Base-by-base conservation (phyloP, 2,888 invertebrate genomes). In the Epicampocera succincta region DNA sequence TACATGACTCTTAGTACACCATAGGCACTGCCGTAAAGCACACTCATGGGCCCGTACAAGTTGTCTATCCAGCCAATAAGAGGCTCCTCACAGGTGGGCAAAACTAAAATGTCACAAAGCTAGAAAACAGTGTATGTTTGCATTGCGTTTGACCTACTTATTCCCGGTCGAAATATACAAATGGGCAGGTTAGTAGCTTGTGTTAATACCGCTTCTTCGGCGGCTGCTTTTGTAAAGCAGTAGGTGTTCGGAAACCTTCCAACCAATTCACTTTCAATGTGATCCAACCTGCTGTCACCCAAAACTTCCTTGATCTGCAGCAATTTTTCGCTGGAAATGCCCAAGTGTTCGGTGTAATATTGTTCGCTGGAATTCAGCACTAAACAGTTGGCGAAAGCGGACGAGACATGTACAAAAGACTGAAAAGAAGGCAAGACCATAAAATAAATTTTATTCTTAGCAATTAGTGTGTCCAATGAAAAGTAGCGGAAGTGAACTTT, bases 31-130 rank as follows among this genome's bases (percentile, higher is more conserved):
- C 92, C 92, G 21, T 92, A 91, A 13, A 92, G 78, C 25, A 91
- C 88, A 40, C 91, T 91, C 12, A 91, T 91, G 58, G 92, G 91
- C 21, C 95, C 95, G 87, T 94, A 94, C 75, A 93, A 91, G 88
- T 94, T 95, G 88, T 95, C 95, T 75, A 94, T 93, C 95, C 95
- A 95, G 5, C 94, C 94, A 84, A 92, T 88, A 3, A 92, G 82
- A 1, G 93, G 93, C 75, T 93, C 93, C 84, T 88, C 89, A 84
- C 90, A 91, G 6, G 92, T 91, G 21, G 92, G 91, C 25, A 91
- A 88, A 29, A 92, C 92, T 92, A 33, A 17, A 83, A 84, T 33
- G 3, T 33, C 8, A 33, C 9, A 33, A 33, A 9, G 5, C 8
- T 33, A 5, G 29, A 33, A 33, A 33, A 25, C 25, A 5, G 33